Conservation (phyloP, 2,888 invertebrate species). For the Sinohyriopsis cumingii region DNA sequence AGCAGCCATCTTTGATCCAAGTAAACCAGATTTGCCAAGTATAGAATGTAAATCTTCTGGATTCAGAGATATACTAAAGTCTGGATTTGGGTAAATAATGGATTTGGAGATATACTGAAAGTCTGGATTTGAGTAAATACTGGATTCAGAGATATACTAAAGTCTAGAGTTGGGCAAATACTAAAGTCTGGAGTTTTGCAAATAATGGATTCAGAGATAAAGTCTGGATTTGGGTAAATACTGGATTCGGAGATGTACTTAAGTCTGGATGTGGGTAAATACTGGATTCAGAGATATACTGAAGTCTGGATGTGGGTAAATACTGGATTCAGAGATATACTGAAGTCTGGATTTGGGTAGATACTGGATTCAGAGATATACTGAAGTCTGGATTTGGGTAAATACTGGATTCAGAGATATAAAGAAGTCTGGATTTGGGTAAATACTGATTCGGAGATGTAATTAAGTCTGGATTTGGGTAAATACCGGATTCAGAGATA, state of each 20-base stretch:
- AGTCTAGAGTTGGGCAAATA: constrained; percentile 80
- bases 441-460: constrained; percentile 74
- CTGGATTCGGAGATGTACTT: too few species aligned
- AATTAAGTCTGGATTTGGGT: constrained; percentile 81
- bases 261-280: constrained; percentile 76
- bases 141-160: constrained; percentile 75
- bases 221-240: constrained; percentile 80
- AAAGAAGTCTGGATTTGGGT: too few species aligned
- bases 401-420: constrained; percentile 40
- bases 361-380: constrained; percentile 74
- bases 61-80: constrained; percentile 75
- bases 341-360: too few species aligned
- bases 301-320: constrained; percentile 80
- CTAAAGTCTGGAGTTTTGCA: too few species aligned
- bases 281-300: constrained; percentile 75
- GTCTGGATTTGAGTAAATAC: constrained; percentile 39
- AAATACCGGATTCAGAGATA: constrained; percentile 47
- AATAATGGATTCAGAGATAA: constrained; percentile 75
- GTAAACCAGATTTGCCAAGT: constrained; percentile 77
- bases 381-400: constrained; percentile 81
- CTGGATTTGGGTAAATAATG: constrained; percentile 78
- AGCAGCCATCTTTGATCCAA: constrained; percentile 77
- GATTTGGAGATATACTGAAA: too few species aligned
- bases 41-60: constrained; percentile 77
- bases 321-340: constrained; percentile 1